Evolutionary conservation across 2,113 vertebrate genomes (phyloP), one percentile per base, ranked within the genome.

Genomic region (Oreotrochilus melanogaster): DNA sequence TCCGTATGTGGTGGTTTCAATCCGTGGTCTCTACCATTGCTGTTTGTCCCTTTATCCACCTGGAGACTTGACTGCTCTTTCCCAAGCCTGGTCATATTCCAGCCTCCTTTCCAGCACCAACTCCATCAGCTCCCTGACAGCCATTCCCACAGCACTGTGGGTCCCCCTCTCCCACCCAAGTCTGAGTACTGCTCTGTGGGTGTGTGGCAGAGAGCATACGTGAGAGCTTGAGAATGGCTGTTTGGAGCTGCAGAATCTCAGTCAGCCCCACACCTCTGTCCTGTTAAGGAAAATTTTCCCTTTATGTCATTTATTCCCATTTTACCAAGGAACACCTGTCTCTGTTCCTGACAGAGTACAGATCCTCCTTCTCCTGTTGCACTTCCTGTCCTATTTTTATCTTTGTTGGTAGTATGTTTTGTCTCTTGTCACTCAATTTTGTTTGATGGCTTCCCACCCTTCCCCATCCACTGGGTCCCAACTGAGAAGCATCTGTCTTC

Each of bases 251-350:
- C 50, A 69, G 71, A 56, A 72, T 23, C 21, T 87, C 42, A 10
- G 35, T 45, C 62, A 76, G 18, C 10, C 10, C n/a, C 30, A 28
- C 3, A 2, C 2, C 17, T 70, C n/a, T 23, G 27, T 48, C 31
- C 37, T 82, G 16, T 4, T 45, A 19, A 35, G 43, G 43, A 86
- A 81, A 89, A 80, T 5, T 39, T 39, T 6, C 22, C 67, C 43
- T 14, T 66, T 64, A 18, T 0, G 0, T 39, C 33, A 60, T 64
- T 71, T 1, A 2, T 39, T 39, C 7, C 17, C 5, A 18, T 19
- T 11, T 39, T 39, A 56, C 33, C 39, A 23, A n/a, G 35, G 80
- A 70, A 18, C 14, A 66, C 14, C 37, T 50, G 22, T 42, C 35
- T 53, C 33, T 67, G 15, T 60, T 61, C 48, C 66, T 79, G 53